phyloP scores from a whole-genome alignment of 2,797 vertebrate species.

The Semotilus atromaculatus region DNA sequence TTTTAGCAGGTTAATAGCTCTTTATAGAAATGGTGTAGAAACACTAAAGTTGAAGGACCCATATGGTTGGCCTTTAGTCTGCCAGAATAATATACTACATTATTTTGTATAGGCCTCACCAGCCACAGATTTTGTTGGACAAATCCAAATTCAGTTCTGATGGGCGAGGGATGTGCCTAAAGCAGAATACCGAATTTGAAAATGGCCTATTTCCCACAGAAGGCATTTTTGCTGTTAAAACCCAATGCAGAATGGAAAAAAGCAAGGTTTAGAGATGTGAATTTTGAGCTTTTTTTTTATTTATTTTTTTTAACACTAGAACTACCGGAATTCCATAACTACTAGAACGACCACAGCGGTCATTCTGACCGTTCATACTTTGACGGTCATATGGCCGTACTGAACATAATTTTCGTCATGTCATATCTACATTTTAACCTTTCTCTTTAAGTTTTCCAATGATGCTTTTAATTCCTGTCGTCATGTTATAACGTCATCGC shows the following conservation, averaged over 20 bases:
- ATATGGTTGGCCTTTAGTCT: conserved; percentile 47
- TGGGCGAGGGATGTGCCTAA: neutral
- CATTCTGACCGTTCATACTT: too few species aligned
- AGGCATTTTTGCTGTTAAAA: neutral
- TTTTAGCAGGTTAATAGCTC: conserved; percentile 55
- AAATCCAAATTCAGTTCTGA: conserved; percentile 43
- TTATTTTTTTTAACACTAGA: too few species aligned
- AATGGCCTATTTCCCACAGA: neutral
- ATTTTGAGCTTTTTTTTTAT: too few species aligned
- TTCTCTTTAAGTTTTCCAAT: too few species aligned
- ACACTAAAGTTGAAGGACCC: conserved; percentile 43
- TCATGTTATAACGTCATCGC: too few species aligned
- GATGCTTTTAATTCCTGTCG: too few species aligned
- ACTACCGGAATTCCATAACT: too few species aligned
- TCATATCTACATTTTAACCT: too few species aligned
- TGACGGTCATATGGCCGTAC: too few species aligned
- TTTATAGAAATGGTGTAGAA: conserved; percentile 58
- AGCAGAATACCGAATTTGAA: neutral
- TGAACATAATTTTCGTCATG: too few species aligned
- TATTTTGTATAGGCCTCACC: conserved; percentile 38
- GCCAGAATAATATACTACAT: conserved; percentile 49
- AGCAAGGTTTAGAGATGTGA: neutral
- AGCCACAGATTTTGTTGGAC: conserved; percentile 31
- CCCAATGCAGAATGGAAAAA: neutral
- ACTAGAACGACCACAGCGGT: too few species aligned